Evolutionary conservation across 1,140 invertebrate genomes (phyloP), one percentile per base, ranked within the genome.

Genomic region (Parapsyche elsis): DNA sequence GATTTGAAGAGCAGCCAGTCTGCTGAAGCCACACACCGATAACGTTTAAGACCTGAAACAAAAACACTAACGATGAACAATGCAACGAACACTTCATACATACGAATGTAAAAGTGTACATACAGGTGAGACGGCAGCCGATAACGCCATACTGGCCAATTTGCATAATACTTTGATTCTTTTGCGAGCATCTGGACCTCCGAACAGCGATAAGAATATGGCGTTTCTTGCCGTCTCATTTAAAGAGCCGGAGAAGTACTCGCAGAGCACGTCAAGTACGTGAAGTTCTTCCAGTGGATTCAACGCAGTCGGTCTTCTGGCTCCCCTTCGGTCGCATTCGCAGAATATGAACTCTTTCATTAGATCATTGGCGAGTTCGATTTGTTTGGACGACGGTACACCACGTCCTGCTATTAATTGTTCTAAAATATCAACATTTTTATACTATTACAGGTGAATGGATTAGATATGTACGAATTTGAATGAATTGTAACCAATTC

Each of bases 1-100:
- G 90, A 0, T 87, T 23, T 0, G 94, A 94, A n/a, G 93, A 94
- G 74, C 94, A 94, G 9, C 94, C 93, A 77, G 94, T 89, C 85
- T 95, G 94, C 86, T 96, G 94, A 87, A 96, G 92, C 93, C 94
- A 95, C n/a, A 94, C 93, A 79, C 94, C 94, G 21, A 94, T 92
- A 0, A 94, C 94, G 73, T 92, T 91, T 14, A 96, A 86, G 0
- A 95, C 86, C 88, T 89, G 5, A 79, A 77, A 30, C n/a, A 26
- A 0, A 74, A 71, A 71, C 38, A 70, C 1, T 12, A 44, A 24
- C 26, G n/a, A n/a, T 12, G 14, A 5, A 5, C 1, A 73, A 19
- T 7, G n/a, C 1, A 53, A 46, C 38, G 45, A 16, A 73, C 5
- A 73, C 10, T 5, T 73, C 45, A 19, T 45, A 38, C 5, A 49